Conservation (phyloP, 2,888 invertebrate genomes). For the Euproctis similis region DNA sequence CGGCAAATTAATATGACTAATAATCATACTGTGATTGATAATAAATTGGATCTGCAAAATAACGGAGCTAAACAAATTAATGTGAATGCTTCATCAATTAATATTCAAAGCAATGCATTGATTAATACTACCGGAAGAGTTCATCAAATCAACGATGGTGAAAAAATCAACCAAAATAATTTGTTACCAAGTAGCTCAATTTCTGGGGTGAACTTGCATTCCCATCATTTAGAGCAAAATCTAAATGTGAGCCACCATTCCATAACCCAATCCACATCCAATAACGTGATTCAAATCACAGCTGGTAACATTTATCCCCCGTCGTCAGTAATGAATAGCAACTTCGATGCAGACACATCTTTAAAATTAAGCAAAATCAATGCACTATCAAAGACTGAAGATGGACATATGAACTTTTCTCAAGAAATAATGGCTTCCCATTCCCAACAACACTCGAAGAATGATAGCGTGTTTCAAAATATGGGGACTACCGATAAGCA, state of each 20-base stretch:
- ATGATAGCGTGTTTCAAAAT: conserved; percentile 63
- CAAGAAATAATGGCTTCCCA: conserved; percentile 70
- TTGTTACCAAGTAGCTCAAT: conserved; percentile 46
- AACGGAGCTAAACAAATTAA: conserved; percentile 47
- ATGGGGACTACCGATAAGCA: conserved; percentile 60
- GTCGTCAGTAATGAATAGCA: conserved; percentile 53
- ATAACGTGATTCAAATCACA: conserved; percentile 67
- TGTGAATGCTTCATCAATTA: conserved; percentile 43
- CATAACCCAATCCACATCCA: conserved; percentile 50
- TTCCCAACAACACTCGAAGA: conserved; percentile 61
- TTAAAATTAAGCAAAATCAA: conserved; percentile 66
- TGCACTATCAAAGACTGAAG: conserved; percentile 64
- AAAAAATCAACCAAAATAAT: conserved; percentile 54
- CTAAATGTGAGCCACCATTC: conserved; percentile 59
- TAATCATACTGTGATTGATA: conserved; percentile 36
- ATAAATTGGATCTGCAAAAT: conserved; percentile 56
- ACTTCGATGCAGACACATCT: conserved; percentile 66
- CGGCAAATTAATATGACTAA: conserved; percentile 47
- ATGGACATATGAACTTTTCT: conserved; percentile 64
- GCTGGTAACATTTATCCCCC: conserved; percentile 67
- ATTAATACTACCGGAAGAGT: conserved; percentile 33
- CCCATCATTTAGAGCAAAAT: conserved; percentile 59
- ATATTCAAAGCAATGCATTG: conserved; percentile 42
- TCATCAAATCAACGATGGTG: conserved; percentile 46
- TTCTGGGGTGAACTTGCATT: conserved; percentile 46